These are phyloP conservation scores for Hyposmocoma kahamanoa DNA, from an alignment of 1,140 invertebrate species.

Conservation along the genomic window DNA sequence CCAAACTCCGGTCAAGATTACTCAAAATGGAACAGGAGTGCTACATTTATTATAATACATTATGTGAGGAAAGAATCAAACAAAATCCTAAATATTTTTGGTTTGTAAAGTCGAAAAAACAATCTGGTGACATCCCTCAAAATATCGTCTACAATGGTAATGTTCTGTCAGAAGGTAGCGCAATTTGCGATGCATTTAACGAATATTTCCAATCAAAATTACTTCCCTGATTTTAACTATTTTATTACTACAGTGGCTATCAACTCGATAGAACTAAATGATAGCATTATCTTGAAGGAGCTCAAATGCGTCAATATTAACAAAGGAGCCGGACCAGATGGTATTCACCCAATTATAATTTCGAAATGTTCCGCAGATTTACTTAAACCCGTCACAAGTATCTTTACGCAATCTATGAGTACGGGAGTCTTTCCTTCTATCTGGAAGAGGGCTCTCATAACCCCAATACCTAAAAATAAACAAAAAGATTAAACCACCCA, in stretches of 20 bases:
- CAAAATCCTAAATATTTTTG: neutral
- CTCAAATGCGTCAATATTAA: constrained; percentile 7
- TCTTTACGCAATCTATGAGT: constrained; percentile 8
- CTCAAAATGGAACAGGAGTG: neutral
- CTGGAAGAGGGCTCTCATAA: constrained; percentile 17
- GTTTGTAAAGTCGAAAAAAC: neutral
- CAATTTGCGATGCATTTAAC: neutral
- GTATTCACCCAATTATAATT: constrained; percentile 2
- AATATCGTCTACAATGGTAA: neutral
- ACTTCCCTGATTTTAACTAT: neutral
- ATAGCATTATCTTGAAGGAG: neutral
- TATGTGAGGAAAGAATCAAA: neutral
- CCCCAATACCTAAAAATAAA: constrained; percentile 15
- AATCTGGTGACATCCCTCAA: neutral
- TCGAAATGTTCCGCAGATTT: neutral
- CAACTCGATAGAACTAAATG: neutral
- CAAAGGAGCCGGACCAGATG: constrained; percentile 10
- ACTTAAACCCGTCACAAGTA: neutral
- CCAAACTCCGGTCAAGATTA: neutral
- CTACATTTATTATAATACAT: neutral
- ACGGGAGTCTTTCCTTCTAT: constrained; percentile 6
- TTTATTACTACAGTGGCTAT: neutral
- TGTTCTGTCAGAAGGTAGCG: neutral
- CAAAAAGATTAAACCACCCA: constrained; percentile 12
- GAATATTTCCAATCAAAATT: neutral